Evolutionary conservation across 2,888 invertebrate species (phyloP), one percentile per base, ranked within the genome.

Genomic region (Siphonodentalium dalli): DNA sequence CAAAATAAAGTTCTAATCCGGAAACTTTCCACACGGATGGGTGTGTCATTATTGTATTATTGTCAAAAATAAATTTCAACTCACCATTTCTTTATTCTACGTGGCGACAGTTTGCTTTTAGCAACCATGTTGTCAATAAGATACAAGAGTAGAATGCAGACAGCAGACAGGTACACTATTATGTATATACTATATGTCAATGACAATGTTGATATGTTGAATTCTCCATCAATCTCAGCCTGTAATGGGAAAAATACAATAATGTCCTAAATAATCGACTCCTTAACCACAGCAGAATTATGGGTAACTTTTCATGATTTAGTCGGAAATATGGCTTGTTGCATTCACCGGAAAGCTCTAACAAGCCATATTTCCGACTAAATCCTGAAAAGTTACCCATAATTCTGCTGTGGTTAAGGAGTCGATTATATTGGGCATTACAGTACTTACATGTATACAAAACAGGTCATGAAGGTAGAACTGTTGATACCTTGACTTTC

Each of bases 21-120:
- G n/a, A 33, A 15, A 15, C n/a, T 33, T 33, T 1, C 1, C 33
- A n/a, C n/a, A 15, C 4, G 33, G 33, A 33, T 6, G n/a, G 33
- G 33, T 33, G 5, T 33, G 33, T 33, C 15, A 33, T 4, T 33
- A 33, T 15, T 33, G 33, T 15, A 6, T 15, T 33, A 5, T 31
- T 31, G 7, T 27, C 20, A 21, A 11, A 2, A 6, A 37, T n/a
- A 28, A 37, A 27, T n/a, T 28, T 24, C 8, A 15, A 49, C 64
- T 63, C 54, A 78, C 79, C 79, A 79, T 58, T 65, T 65, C 58
- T 71, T 77, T 15, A 77, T 76, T 34, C 77, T 61, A n/a, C 68
- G 63, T 5, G 79, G 78, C 21, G 79, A 73, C 2, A 79, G 68
- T 61, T 74, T 77, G 57, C 68, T 79, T 42, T 68, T 72, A 15